Evolutionary conservation across 2,113 vertebrate genomes (phyloP).

Genomic region (Corythornis vintsioides): DNA sequence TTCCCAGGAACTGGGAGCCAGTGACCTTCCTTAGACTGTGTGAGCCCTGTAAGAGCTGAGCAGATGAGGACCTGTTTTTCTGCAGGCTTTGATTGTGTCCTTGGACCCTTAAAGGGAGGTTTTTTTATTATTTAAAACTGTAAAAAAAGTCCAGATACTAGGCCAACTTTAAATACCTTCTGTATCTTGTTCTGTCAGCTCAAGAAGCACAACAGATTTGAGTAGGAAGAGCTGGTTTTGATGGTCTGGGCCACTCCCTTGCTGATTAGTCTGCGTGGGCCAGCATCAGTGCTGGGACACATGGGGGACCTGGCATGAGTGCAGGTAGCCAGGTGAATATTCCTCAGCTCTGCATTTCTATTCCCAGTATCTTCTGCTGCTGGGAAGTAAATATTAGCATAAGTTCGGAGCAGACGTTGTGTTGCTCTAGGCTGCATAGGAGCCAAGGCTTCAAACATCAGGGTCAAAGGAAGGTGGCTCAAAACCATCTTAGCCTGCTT

Average conservation of each 20-base stretch:
- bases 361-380: neutral
- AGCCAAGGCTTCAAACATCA: neutral
- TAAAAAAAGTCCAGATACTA: neutral
- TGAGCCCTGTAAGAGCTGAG: neutral
- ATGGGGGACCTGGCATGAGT: accelerated
- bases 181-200: neutral
- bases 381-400: neutral
- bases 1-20: neutral
- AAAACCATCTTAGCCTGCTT: neutral
- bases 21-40: constrained; percentile 6
- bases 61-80: neutral
- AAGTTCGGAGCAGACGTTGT: neutral
- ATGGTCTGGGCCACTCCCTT: neutral
- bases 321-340: neutral
- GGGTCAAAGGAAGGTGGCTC: neutral
- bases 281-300: neutral
- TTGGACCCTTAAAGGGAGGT: neutral
- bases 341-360: neutral
- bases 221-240: neutral
- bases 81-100: neutral
- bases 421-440: neutral
- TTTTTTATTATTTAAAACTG: neutral
- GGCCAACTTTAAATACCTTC: neutral
- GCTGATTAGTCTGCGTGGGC: neutral
- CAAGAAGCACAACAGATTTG: neutral